Evolutionary conservation across 2,797 vertebrate genomes (phyloP).

Genomic region (Squalus acanthias): DNA sequence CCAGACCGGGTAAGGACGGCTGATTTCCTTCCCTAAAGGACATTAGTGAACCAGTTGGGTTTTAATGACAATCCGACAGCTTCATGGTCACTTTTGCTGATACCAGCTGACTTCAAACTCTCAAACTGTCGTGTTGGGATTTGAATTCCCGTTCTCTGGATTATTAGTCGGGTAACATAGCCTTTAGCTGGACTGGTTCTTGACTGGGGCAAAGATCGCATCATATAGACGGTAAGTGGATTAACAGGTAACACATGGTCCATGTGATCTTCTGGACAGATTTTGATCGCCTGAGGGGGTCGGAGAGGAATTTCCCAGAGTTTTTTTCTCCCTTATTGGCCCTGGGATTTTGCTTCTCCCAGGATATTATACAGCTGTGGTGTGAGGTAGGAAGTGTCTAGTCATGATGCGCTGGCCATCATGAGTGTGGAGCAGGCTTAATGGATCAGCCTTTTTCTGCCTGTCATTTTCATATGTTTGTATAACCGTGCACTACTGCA

Average conservation of each 20-base stretch:
- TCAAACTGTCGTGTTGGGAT: not conserved
- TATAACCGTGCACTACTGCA: not conserved
- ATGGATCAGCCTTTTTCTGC: no score
- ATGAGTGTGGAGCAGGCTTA: no score
- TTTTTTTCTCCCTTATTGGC: not conserved
- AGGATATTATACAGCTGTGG: not conserved
- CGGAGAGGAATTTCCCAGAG: not conserved
- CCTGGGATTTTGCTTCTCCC: not conserved
- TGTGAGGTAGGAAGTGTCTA: no score
- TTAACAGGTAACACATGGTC: not conserved
- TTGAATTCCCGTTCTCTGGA: not conserved
- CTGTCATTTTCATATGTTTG: no score
- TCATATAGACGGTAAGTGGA: not conserved
- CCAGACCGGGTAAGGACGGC: not conserved
- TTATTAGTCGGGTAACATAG: not conserved
- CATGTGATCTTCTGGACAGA: not conserved
- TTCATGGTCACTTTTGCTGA: not conserved
- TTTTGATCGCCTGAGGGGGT: no score
- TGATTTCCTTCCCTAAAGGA: not conserved
- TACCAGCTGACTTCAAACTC: not conserved
- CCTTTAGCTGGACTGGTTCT: not conserved
- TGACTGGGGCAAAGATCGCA: not conserved
- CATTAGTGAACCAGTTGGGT: not conserved
- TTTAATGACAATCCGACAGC: not conserved
- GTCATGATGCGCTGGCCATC: no score